Evolutionary conservation across 2,888 invertebrate genomes (phyloP).

Genomic region (Octonoba sinensis): DNA sequence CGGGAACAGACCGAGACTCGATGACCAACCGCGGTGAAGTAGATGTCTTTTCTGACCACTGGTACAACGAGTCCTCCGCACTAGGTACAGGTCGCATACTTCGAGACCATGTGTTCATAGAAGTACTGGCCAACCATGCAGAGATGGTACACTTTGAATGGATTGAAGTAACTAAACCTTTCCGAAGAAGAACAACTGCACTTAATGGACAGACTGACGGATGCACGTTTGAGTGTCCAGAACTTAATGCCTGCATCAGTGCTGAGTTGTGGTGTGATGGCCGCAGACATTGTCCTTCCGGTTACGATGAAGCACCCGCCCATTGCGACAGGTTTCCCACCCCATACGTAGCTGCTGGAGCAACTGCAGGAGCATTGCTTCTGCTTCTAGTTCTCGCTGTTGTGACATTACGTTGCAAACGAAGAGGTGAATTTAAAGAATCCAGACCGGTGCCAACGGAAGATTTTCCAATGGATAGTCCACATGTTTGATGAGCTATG

Average conservation of each 20-base stretch:
- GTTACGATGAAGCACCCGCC: constrained; percentile 75
- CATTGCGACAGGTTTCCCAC: constrained; percentile 72
- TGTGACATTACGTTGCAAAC: constrained; percentile 41
- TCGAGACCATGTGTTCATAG: constrained; percentile 71
- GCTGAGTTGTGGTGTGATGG: constrained; percentile 86
- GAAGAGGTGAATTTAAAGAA: constrained; percentile 50
- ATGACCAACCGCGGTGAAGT: constrained; percentile 39
- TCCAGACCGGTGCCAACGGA: constrained; percentile 62
- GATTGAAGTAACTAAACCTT: constrained; percentile 65
- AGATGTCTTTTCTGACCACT: constrained; percentile 65
- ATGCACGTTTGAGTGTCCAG: constrained; percentile 83
- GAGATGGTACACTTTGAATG: constrained; percentile 62
- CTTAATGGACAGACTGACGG: constrained; percentile 71
- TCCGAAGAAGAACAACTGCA: constrained; percentile 65
- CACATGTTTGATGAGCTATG: constrained; percentile 39
- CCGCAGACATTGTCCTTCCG: constrained; percentile 83
- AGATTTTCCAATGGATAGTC: constrained; percentile 62
- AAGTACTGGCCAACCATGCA: constrained; percentile 59
- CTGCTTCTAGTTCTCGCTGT: constrained; percentile 38
- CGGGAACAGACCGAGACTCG: not conserved
- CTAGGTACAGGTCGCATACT: constrained; percentile 70
- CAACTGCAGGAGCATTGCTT: constrained; percentile 32
- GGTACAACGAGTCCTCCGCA: constrained; percentile 65
- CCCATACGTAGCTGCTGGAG: constrained; percentile 59
- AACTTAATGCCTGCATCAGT: constrained; percentile 84